Conservation (phyloP, 2,797 vertebrate genomes). For the Alectoris magna region DNA sequence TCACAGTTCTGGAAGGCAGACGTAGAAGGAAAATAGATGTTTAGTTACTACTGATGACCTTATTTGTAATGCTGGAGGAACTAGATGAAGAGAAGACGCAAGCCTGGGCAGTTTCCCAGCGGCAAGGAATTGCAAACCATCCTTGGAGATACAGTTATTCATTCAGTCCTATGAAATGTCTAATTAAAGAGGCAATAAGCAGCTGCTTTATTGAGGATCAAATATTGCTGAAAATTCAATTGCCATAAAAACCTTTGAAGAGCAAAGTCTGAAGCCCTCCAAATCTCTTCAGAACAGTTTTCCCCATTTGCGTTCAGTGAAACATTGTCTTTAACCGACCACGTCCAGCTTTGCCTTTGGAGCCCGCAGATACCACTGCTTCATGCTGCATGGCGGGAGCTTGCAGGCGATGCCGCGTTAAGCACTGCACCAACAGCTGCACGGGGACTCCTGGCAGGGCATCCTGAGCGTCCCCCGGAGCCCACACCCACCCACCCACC, state of each 20-base stretch:
- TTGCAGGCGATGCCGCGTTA: background rate
- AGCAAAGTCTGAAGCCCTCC: constrained; percentile 47
- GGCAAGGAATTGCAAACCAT: constrained; percentile 51
- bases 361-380: constrained; percentile 8
- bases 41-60: constrained; percentile 55
- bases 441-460: background rate
- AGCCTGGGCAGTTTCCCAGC: constrained; percentile 53
- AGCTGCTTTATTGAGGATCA: constrained; percentile 53
- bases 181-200: constrained; percentile 72
- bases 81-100: constrained; percentile 29
- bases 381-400: background rate
- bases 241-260: constrained; percentile 47
- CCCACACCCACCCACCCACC: background rate
- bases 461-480: background rate
- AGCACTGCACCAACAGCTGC: background rate
- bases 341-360: background rate
- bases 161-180: constrained; percentile 65
- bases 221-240: constrained; percentile 58
- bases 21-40: constrained; percentile 43
- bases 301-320: background rate
- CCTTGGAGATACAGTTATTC: constrained; percentile 57
- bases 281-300: constrained; percentile 4
- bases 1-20: constrained; percentile 27
- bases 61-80: constrained; percentile 47
- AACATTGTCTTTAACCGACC: constrained; percentile 35